Base-by-base conservation (phyloP, 2,888 invertebrate genomes). In the Alloscopus bannaensis region DNA sequence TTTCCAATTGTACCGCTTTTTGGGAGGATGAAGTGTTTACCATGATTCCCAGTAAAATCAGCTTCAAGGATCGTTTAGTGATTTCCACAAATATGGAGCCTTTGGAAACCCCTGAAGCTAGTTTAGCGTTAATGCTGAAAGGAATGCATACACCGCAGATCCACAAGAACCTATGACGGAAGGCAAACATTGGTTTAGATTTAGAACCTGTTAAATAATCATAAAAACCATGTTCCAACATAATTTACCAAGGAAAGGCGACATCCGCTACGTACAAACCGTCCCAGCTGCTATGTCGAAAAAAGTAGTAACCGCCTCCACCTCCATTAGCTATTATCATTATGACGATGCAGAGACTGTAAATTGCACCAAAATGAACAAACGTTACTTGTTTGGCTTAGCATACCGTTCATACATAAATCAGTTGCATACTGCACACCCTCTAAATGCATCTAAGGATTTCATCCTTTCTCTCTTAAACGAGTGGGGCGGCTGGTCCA, bases 71-170 rank as follows among this genome's bases (percentile, higher is more conserved):
- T 79, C 96, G 91, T 93, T 94, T 90, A 18, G 93, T 81, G 79
- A 94, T 92, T 79, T 92, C 91, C 69, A 89, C 86, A 29, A 93
- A 88, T 42, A 93, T 91, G 72, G 89, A 89, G 87, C 88, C 89
- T 84, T 91, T 90, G 0, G 92, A 89, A 0, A 91, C 87, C 29
- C 91, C 91, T 76, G 91, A 92, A 62, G 92, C 92, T 73, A 94
- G 89, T 84, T 92, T 92, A 1, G 94, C 92, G 84, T 92, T 92
- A 8, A 96, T 90, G 0, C 96, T 94, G 60, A 97, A 92, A 0
- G 97, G 97, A 84, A 98, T 93, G 86, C 97, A 96, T 50, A 95
- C 94, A 1, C 98, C 98, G 97, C 98, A 98, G 84, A 98, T 96
- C 95, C 97, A 98, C 82, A 98, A 91, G 89, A 98, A 98, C 91